Base-by-base conservation (phyloP, 1,140 invertebrate species). In the Dicyema japonicum region DNA sequence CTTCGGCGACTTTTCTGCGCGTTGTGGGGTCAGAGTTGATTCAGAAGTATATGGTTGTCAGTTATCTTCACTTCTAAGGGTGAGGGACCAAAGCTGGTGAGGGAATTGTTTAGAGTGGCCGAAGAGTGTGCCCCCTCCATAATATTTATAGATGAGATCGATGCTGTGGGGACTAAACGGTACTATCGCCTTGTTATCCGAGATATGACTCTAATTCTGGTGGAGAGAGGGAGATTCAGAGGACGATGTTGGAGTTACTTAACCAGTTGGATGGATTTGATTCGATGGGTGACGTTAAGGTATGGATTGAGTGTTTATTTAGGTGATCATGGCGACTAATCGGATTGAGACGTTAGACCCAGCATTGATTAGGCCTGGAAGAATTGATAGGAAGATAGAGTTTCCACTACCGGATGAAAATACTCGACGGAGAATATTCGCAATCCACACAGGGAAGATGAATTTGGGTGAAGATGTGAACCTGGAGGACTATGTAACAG, bases 91-190 rank as follows among this genome's bases (percentile, higher is more conserved):
- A 97, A 97, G 56, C 57, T 97, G 22, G 85, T 97, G 3, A 57
- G 88, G 34, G 88, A 97, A 47, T 48, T 97, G 9, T 97, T 97
- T 53, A 57, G 82, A 41, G 82, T 97, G 5, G 85, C 88, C 13
- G 85, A 97, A 45, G 85, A 97, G 50, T 78, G 97, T 60, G 80
- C 85, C 1, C 85, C 88, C 5, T 90, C 80, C 1, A 97, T 97
- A 54, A 82, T 97, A 1, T 97, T 97, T 46, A 94, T 97, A 44
- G 88, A 97, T 61, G 88, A 97, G 64, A 97, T 97, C 40, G 88
- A 97, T 62, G 88, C 88, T 32, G 75, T 97, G 18, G 88, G 88
- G 26, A 97, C 88, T 13, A 97, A 97, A 58, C 62, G 78, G 41
- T 54, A 29, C 29, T 24, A 24, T 18, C 8, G 14, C 12, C 18